phyloP scores from a whole-genome alignment of 2,113 vertebrate genomes.

The Bubo bubo region DNA sequence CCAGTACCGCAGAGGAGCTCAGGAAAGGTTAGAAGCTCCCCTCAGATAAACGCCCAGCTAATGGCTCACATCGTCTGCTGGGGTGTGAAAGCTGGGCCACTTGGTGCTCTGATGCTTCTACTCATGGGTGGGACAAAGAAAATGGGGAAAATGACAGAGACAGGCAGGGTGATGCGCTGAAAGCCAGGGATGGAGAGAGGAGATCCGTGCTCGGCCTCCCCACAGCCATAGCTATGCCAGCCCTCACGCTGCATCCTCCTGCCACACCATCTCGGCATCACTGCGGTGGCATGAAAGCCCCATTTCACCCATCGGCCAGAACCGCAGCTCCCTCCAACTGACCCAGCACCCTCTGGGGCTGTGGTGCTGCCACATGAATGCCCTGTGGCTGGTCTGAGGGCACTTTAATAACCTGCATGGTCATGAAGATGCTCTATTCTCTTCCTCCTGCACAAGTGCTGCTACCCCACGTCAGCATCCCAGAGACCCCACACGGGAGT shows the following conservation, averaged over 20 bases:
- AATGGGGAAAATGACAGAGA: background rate
- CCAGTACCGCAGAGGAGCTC: background rate
- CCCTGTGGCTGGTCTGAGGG: background rate
- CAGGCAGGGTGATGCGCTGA: background rate
- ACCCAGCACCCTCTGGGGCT: background rate
- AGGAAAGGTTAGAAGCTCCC: background rate
- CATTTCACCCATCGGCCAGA: background rate
- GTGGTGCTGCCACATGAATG: accelerated
- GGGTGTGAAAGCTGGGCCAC: background rate
- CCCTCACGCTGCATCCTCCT: background rate
- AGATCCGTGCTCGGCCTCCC: accelerated
- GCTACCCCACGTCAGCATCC: background rate
- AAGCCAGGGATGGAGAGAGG: background rate
- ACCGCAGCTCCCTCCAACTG: background rate
- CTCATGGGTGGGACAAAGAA: background rate
- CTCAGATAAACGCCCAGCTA: background rate
- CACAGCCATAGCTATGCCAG: background rate
- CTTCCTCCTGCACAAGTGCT: background rate
- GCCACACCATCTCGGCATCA: accelerated
- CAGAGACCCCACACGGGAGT: background rate
- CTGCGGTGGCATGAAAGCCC: background rate
- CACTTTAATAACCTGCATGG: background rate
- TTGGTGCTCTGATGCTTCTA: background rate
- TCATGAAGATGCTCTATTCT: background rate
- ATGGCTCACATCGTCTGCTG: accelerated